Percentiles rank a stretch among this genome's conserved stretches.
Evolutionary conservation across 2,888 invertebrate genomes (phyloP).

Genomic region (Shargacucullia verbasci): DNA sequence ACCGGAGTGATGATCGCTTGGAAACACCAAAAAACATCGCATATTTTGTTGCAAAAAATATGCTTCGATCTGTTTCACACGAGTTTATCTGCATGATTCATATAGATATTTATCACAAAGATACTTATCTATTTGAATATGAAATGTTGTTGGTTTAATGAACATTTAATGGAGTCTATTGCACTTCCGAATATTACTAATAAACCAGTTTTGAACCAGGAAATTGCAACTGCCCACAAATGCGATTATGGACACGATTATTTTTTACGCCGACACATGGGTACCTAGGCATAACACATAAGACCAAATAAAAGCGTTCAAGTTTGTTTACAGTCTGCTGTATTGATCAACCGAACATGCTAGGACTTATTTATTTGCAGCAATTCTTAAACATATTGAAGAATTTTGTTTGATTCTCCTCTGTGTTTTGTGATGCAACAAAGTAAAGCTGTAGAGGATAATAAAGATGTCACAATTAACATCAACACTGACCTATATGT

Average conservation of each 20-base stretch:
- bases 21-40: conserved; percentile 4
- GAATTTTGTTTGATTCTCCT: neutral
- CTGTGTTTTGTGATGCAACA: neutral
- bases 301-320: conserved; percentile 10
- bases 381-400: neutral
- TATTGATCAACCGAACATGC: neutral
- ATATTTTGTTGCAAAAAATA: no score
- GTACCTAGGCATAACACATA: conserved; percentile 15
- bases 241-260: conserved; percentile 11
- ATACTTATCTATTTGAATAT: conserved; percentile 14
- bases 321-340: conserved; percentile 2
- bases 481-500: conserved; percentile 22
- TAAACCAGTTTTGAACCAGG: conserved; percentile 51
- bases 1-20: neutral
- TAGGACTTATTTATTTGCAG: neutral
- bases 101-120: neutral
- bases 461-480: conserved; percentile 15
- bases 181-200: conserved; percentile 45
- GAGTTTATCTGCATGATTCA: neutral
- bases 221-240: conserved; percentile 37
- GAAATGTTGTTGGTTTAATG: conserved; percentile 6
- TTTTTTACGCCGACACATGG: conserved; percentile 14
- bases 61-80: no score
- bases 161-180: conserved; percentile 28
- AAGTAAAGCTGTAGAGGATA: conserved; percentile 1